phyloP scores from a whole-genome alignment of 2,113 vertebrate species.

The Coreoperca whiteheadi region DNA sequence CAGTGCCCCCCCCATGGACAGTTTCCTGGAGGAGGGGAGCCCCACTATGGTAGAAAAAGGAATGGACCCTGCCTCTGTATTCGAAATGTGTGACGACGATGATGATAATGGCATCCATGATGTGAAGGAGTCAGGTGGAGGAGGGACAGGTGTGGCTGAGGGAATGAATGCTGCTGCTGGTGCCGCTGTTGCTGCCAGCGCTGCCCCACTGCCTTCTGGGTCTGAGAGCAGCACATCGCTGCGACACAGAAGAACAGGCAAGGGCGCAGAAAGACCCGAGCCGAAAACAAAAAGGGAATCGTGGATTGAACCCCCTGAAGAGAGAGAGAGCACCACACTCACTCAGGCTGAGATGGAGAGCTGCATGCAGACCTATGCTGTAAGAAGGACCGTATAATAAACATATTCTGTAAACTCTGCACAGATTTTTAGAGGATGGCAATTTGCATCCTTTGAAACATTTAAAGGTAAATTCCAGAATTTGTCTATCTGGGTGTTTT shows the following conservation, averaged over 20 bases:
- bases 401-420: not conserved
- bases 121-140: constrained; percentile 74
- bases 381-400: constrained; percentile 62
- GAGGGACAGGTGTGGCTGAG: constrained; percentile 34
- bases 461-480: not conserved
- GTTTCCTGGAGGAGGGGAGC: constrained; percentile 93
- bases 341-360: constrained; percentile 97
- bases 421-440: not conserved
- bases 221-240: constrained; percentile 63
- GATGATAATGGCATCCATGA: constrained; percentile 87
- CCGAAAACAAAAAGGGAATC: constrained; percentile 86
- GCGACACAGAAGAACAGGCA: constrained; percentile 76
- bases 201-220: constrained; percentile 41
- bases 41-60: constrained; percentile 97
- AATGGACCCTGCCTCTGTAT: constrained; percentile 89
- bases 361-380: constrained; percentile 96
- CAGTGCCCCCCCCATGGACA: constrained; percentile 78
- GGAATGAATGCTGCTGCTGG: constrained; percentile 23
- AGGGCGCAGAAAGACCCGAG: constrained; percentile 80
- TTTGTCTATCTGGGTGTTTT: not conserved
- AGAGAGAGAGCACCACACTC: constrained; percentile 85
- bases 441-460: not conserved
- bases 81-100: constrained; percentile 92
- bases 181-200: constrained; percentile 2
- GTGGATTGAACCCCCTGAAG: constrained; percentile 95